Evolutionary conservation across 2,797 vertebrate genomes (phyloP).

Genomic region (Stomatorhinus walkeri): DNA sequence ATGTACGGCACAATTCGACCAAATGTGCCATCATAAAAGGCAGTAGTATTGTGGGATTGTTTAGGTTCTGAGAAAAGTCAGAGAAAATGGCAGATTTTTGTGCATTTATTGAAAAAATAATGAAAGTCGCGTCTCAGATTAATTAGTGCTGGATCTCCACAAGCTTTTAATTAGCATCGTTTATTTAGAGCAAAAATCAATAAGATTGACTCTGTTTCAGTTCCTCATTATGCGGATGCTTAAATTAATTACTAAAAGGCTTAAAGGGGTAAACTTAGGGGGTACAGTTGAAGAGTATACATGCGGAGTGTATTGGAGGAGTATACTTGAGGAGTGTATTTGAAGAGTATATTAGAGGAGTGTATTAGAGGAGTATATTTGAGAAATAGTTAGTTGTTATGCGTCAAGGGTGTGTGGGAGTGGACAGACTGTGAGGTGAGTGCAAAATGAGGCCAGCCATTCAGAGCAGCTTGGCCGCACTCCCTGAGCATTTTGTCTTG

Average conservation of each 20-base stretch:
- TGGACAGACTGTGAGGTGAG: constrained; percentile 13
- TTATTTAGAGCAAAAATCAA: constrained; percentile 20
- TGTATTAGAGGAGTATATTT: background rate
- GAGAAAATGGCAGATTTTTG: background rate
- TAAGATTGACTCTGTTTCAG: constrained; percentile 5
- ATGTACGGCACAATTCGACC: background rate
- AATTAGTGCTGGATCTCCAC: constrained; percentile 19
- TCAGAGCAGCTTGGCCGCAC: background rate
- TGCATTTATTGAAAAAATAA: constrained; percentile 6
- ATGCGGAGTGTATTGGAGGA: background rate
- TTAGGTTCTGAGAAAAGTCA: background rate
- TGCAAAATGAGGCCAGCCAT: constrained; percentile 22
- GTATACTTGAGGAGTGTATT: background rate
- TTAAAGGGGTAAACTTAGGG: background rate
- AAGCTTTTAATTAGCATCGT: constrained; percentile 19
- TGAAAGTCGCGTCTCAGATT: constrained; percentile 14
- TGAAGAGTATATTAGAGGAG: background rate
- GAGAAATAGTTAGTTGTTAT: background rate
- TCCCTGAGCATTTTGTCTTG: background rate
- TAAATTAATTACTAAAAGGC: background rate
- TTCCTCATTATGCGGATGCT: constrained; percentile 15
- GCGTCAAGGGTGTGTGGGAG: background rate
- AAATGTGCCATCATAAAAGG: background rate
- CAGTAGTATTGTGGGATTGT: background rate
- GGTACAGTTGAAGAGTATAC: background rate